Evolutionary conservation across 2,113 vertebrate genomes (phyloP).

Genomic region (Leptobrachium ailaonicum): DNA sequence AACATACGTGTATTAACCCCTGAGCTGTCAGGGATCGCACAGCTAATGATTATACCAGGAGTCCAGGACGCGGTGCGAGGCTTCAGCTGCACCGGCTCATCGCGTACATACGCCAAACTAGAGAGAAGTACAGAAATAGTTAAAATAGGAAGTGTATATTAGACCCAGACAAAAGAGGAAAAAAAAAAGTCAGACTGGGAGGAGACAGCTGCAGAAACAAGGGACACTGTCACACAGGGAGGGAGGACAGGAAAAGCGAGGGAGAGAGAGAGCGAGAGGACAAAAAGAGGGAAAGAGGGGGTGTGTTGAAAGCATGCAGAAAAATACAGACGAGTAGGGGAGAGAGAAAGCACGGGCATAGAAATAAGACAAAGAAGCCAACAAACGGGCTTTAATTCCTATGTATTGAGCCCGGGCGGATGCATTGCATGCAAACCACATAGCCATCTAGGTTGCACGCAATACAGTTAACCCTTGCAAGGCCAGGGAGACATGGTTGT

Average conservation of each 20-base stretch:
- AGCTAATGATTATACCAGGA: background rate
- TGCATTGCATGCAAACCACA: background rate
- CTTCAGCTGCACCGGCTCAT: too few relatives aligned
- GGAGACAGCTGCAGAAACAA: background rate
- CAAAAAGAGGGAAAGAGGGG: constrained; percentile 13
- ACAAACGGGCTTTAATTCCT: background rate
- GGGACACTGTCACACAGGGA: constrained; percentile 9
- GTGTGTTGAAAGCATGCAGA: background rate
- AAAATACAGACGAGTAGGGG: background rate
- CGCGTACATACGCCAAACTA: background rate
- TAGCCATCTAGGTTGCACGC: background rate
- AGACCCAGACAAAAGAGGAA: constrained; percentile 14
- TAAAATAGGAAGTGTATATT: constrained; percentile 22
- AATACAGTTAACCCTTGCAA: too few relatives aligned
- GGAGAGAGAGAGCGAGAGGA: background rate
- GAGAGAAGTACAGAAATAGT: background rate
- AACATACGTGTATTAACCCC: background rate
- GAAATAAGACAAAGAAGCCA: background rate
- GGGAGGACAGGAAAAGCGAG: constrained; percentile 40
- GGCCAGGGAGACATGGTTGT: too few relatives aligned
- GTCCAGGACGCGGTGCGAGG: too few relatives aligned
- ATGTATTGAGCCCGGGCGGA: background rate
- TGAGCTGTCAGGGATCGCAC: background rate
- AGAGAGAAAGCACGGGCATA: background rate
- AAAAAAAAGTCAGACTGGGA: background rate